A percentile compares a stretch with the other conserved stretches of the same genome.
Conservation (phyloP, 1,140 invertebrate genomes). For the Monochamus saltuarius region DNA sequence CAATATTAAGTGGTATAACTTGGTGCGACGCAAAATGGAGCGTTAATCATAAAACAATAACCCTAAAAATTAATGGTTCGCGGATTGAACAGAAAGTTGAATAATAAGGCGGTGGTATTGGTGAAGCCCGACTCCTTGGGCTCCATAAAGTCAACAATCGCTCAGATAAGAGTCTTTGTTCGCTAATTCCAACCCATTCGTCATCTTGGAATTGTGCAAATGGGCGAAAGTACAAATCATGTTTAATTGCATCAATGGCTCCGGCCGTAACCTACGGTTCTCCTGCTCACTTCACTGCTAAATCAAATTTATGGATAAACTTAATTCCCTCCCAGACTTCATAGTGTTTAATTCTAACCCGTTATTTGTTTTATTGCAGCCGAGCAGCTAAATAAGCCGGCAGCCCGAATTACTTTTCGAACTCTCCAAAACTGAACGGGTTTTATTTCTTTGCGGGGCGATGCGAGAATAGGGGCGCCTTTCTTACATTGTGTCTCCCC, state of each 20-base stretch:
- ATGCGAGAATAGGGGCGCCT: no score
- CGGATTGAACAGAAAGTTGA: constrained; percentile 34
- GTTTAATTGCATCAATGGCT: constrained; percentile 53
- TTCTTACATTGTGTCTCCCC: no score
- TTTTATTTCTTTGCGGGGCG: no score
- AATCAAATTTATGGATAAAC: constrained; percentile 55
- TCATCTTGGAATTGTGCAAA: constrained; percentile 47
- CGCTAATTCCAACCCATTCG: constrained; percentile 42
- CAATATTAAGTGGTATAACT: no score
- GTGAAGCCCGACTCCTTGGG: constrained; percentile 19
- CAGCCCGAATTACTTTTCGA: constrained; percentile 15
- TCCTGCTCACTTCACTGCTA: constrained; percentile 49
- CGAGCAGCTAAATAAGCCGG: constrained; percentile 20
- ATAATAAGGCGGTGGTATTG: constrained; percentile 33
- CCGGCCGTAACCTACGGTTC: constrained; percentile 38
- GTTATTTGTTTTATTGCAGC: constrained; percentile 50
- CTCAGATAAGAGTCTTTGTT: constrained; percentile 44
- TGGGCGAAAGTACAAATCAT: constrained; percentile 50
- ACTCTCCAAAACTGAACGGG: background rate
- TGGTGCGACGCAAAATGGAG: background rate
- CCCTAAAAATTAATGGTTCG: constrained; percentile 34
- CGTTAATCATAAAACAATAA: constrained; percentile 37
- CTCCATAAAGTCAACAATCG: constrained; percentile 37
- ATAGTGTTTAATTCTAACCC: constrained; percentile 51
- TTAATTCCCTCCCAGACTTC: constrained; percentile 52